Evolutionary conservation across 37 sponge, comb jelly and placozoan species (phyloP).

Genomic region (Eunapius fragilis): DNA sequence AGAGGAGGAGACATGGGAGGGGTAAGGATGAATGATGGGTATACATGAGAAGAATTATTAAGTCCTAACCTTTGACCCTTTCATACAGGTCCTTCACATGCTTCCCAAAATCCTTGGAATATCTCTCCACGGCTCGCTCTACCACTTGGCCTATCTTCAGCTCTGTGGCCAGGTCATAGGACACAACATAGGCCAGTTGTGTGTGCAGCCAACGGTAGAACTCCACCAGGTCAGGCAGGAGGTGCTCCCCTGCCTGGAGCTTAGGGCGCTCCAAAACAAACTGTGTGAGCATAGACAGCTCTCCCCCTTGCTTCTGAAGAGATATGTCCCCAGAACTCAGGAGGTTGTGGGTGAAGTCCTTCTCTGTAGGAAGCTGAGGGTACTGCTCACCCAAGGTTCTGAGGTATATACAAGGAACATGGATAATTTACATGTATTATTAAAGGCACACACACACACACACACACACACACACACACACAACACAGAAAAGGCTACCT

Average conservation of each 20-base stretch:
- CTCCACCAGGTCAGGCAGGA: slow-evolving; percentile 83
- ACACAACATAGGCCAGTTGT: slow-evolving; percentile 67
- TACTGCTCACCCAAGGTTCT: slow-evolving; percentile 57
- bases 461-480: too few relatives aligned
- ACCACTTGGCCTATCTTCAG: slow-evolving; percentile 52
- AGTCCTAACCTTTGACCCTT: slow-evolving; percentile 36
- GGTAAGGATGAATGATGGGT: background rate
- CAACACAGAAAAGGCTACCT: too few relatives aligned
- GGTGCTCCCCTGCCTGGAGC: slow-evolving; percentile 50
- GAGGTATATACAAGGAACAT: background rate
- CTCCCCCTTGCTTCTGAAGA: slow-evolving; percentile 1
- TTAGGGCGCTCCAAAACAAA: slow-evolving; percentile 56
- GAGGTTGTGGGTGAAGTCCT: slow-evolving; percentile 43
- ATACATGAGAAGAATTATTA: background rate
- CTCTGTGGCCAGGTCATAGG: slow-evolving; percentile 51
- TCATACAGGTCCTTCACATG: slow-evolving; percentile 36
- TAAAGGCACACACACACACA: too few relatives aligned
- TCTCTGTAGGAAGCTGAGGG: slow-evolving; percentile 47
- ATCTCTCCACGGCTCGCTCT: slow-evolving; percentile 26
- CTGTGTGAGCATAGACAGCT: slow-evolving; percentile 33
- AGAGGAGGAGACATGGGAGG: background rate
- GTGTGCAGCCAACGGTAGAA: slow-evolving; percentile 83
- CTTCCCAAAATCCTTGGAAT: slow-evolving; percentile 27
- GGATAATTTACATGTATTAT: too few relatives aligned
- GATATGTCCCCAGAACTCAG: slow-evolving; percentile 27